Evolutionary conservation across 2,888 invertebrate species (phyloP).

Genomic region (Amphipoea lucens): DNA sequence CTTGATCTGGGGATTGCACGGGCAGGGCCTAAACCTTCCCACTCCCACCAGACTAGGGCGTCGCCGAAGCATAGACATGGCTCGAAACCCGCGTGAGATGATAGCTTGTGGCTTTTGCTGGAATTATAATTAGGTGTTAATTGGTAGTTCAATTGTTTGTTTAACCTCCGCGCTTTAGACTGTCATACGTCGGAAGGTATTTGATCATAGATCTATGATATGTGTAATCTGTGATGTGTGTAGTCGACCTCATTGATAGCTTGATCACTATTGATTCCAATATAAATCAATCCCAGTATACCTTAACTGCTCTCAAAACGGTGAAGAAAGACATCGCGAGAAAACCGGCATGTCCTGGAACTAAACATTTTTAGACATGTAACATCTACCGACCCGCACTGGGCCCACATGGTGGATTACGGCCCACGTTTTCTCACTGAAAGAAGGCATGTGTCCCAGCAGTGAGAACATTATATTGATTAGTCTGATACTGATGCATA

Average conservation of each 20-base stretch:
- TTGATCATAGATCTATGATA: neutral
- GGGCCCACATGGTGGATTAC: neutral
- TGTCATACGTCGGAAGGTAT: neutral
- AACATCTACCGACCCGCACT: neutral
- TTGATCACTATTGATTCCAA: neutral
- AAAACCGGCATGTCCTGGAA: neutral
- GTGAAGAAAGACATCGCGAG: neutral
- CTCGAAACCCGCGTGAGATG: conserved; percentile 96
- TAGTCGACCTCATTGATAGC: neutral
- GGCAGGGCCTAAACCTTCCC: conserved; percentile 88
- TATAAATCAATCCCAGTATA: neutral
- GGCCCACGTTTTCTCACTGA: neutral
- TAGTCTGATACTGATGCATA: neutral
- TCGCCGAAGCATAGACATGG: conserved; percentile 97
- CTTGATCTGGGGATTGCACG: conserved; percentile 78
- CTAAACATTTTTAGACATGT: neutral
- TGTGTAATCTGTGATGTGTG: neutral
- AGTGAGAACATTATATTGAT: neutral
- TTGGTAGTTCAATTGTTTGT: neutral
- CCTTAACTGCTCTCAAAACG: neutral
- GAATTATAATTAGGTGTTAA: conserved; percentile 47
- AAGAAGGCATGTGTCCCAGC: neutral
- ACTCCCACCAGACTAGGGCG: conserved; percentile 95
- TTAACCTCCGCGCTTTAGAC: neutral
- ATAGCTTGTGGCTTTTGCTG: conserved; percentile 92